Base-by-base conservation (phyloP, 2,888 invertebrate species). In the Pogonocherus hispidulus region DNA sequence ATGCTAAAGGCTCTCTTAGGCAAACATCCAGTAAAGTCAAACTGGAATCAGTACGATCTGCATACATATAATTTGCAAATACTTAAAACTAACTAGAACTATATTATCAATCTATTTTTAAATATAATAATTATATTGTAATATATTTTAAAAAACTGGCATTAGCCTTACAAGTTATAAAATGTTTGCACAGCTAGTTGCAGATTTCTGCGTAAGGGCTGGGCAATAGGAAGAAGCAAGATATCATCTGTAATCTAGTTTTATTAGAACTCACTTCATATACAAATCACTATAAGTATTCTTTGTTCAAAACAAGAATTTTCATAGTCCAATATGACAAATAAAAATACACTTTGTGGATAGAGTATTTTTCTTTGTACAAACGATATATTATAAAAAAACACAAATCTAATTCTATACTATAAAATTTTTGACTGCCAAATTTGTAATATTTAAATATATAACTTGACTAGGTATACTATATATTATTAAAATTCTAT, bases 1-100 rank as follows among this genome's bases (percentile, higher is more conserved):
- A 82, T 80, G 80, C 84, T 83, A 84, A 84, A 84, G 84, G 84
- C 84, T 83, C 80, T 80, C 81, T 84, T 84, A 84, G 84, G 84
- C 84, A 81, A 83, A 84, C 82, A 82, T 84, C 83, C 84, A 82
- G 83, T 79, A 75, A 71, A 75, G 66, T 77, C 75, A 76, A 74
- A 80, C 82, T 80, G 83, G 83, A 84, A 83, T 83, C 83, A 80
- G 81, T 82, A 81, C 79, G 78, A 76, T 81, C 80, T 79, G 80
- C 80, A 59, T 74, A 81, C 78, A 80, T 80, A 79, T 79, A 81
- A 78, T 81, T 79, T 80, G 81, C 81, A 80, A 82, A 82, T 81
- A 78, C 80, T 82, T 82, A 82, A 70, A 80, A 81, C 83, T 81
- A 82, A 78, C 80, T 81, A 78, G 79, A 81, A 77, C 80, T 82